Evolutionary conservation across 2,113 vertebrate species (phyloP), one percentile per base, ranked within the genome.

Genomic region (Melanerpes aurifrons): DNA sequence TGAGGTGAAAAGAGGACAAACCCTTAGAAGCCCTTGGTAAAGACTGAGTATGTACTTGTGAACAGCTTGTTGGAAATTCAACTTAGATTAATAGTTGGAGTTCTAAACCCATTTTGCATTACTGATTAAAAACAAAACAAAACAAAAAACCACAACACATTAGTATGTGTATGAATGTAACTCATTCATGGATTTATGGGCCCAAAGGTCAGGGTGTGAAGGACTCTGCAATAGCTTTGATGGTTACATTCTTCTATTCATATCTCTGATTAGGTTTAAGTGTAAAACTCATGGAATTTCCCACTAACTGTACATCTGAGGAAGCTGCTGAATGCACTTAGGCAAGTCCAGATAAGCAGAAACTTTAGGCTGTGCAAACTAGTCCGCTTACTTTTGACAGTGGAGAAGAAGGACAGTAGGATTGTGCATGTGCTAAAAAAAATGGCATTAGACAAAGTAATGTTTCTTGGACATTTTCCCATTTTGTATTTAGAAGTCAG

Each of bases 271-370:
- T 69, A 86, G 66, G 73, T 86, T 93, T 72, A 84, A 92, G 87
- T 81, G 62, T 78, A 92, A 92, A 95, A 76, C 76, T 91, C 73
- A 66, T 4, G 13, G 90, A 90, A 94, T 95, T 95, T 92, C 82
- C 80, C 86, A 86, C 86, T 95, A 86, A 69, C 73, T 90, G 29
- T 64, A 96, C 62, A 82, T 82, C 82, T 88, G 70, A 95, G 63
- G 70, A 94, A 92, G 85, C 69, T 95, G 90, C 70, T 95, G 70
- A 89, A 89, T 70, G 68, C 70, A 89, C 75, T 91, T 92, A 93
- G 3, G 35, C 0, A 7, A 76, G 66, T 76, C n/a, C 67, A 94
- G 86, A 95, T 92, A 95, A 93, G 90, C 32, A 59, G 74, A 89
- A 89, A 93, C 74, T 92, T 90, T 22, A 85, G 68, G 40, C 63